Evolutionary conservation across 35 echinoderm and acorn worm species (phyloP), one percentile per base, ranked within the genome.

Genomic region (Strongylocentrotus purpuratus): DNA sequence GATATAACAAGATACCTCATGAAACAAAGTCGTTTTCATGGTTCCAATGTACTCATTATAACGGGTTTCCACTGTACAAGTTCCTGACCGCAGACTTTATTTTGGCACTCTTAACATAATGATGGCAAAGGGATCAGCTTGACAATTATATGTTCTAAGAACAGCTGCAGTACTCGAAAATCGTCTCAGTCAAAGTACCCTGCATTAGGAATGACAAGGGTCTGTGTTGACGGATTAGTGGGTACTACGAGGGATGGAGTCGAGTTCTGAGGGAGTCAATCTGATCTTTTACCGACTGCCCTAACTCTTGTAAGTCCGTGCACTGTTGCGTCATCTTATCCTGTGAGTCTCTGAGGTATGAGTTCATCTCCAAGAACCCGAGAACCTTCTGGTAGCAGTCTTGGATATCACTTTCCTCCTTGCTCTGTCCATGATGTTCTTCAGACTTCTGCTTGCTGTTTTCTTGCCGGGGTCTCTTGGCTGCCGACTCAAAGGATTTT

Each of bases 301-400:
- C 95, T 28, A 96, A 86, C 22, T 94, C 71, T 48, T 96, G 95
- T 88, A 96, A 61, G 31, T 96, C 93, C 14, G 46, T 94, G 92
- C 92, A 94, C 86, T 96, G 95, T 15, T 96, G 87, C 0, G 92
- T 22, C 17, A 96, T 46, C 11, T 45, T 87, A 4, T 96, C 95
- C 91, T 96, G 95, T 12, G 95, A 96, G 48, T 88, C 91, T 90
- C 87, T 96, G 45, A 96, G 86, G 52, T 94, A 94, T 2, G 94
- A 31, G 86, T 96, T 96, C 91, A 94, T 94, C 85, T 94, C 78
- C 71, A 96, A 48, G 85, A 96, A 96, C 25, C 65, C 25, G 11
- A 96, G 22, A 2, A 94, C 92, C 65, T 96, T 94, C 14, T 22
- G 94, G 47, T 96, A 96, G 32, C 95, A 96, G 45, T 94, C 61